Evolutionary conservation across 2,797 vertebrate species (phyloP).

Genomic region (Synanceia verrucosa): DNA sequence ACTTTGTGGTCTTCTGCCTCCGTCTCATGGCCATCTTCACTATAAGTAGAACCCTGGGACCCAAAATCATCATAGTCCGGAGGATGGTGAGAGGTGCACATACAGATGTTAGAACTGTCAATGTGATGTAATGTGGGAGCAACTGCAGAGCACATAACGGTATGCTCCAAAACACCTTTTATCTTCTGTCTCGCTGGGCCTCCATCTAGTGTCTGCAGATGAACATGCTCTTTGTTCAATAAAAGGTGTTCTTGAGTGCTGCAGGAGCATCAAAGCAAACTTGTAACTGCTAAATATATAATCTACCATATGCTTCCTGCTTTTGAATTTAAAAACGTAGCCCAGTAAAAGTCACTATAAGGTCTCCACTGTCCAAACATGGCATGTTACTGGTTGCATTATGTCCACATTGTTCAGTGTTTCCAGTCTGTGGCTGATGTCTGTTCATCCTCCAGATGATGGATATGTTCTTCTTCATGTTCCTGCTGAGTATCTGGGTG

Average conservation of each 20-base stretch:
- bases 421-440: neutral
- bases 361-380: neutral
- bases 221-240: neutral
- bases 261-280: neutral
- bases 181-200: constrained; percentile 16
- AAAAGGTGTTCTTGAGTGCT: constrained; percentile 7
- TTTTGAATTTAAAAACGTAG: neutral
- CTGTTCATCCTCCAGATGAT: constrained; percentile 85
- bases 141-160: constrained; percentile 1
- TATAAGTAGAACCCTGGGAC: constrained; percentile 92
- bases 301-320: neutral
- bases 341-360: neutral
- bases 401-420: neutral
- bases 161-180: constrained; percentile 7
- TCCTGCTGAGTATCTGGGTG: constrained; percentile 96
- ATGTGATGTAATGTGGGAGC: constrained; percentile 3
- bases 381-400: neutral
- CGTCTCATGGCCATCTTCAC: constrained; percentile 98
- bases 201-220: constrained; percentile 34
- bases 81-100: constrained; percentile 87
- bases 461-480: constrained; percentile 99
- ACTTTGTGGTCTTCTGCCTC: constrained; percentile 94
- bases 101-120: neutral
- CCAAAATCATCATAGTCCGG: constrained; percentile 97
- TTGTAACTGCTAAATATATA: neutral